Evolutionary conservation across 2,113 vertebrate genomes (phyloP).

Genomic region (Odobenus rosmarus): DNA sequence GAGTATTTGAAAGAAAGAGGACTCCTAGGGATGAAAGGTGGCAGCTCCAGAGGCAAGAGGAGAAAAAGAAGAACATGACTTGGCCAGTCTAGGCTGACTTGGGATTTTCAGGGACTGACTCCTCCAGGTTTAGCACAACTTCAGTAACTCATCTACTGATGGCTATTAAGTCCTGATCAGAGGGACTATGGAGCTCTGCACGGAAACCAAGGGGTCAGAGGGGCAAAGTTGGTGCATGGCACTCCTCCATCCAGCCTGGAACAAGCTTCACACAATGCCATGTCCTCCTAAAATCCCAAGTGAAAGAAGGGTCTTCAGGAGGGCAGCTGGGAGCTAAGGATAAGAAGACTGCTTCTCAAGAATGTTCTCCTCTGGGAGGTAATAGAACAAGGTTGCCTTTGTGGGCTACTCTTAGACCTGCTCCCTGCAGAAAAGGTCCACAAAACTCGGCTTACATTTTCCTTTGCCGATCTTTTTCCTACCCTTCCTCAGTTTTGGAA

Average conservation of each 20-base stretch:
- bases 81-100: neutral
- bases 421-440: neutral
- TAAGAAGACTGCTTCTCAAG: neutral
- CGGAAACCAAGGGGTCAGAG: neutral
- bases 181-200: neutral
- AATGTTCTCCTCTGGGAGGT: neutral
- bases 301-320: neutral
- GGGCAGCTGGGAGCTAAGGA: too few relatives aligned
- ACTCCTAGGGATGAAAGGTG: neutral
- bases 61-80: neutral
- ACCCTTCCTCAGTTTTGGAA: neutral
- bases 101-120: neutral
- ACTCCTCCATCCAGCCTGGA: neutral
- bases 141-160: neutral
- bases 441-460: neutral
- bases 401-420: neutral
- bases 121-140: neutral
- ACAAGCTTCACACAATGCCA: neutral
- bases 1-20: neutral
- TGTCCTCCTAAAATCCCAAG: neutral
- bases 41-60: neutral
- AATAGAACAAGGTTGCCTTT: neutral
- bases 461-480: neutral
- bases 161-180: neutral
- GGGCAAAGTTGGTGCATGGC: neutral